phyloP scores from a whole-genome alignment of 2,113 vertebrate species.

The Toxotes chatareus region DNA sequence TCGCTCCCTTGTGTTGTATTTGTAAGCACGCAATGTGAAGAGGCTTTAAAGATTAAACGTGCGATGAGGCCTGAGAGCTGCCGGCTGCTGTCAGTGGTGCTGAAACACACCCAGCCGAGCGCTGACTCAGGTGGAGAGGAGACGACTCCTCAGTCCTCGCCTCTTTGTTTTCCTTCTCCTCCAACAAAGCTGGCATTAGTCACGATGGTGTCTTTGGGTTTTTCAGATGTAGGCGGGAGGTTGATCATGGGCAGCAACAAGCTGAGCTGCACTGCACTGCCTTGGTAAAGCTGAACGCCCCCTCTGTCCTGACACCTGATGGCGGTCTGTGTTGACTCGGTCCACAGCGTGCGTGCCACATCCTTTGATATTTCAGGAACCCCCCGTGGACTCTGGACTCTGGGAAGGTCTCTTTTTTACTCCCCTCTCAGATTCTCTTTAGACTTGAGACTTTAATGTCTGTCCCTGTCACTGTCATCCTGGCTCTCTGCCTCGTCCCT shows the following conservation, averaged over 20 bases:
- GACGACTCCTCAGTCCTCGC: background rate
- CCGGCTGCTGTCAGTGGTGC: slow-evolving; percentile 58
- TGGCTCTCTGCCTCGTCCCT: background rate
- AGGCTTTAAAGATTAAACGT: slow-evolving; percentile 9
- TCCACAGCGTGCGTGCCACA: background rate
- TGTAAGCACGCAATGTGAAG: background rate
- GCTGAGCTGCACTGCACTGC: background rate
- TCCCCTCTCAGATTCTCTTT: slow-evolving; percentile 40
- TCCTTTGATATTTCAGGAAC: background rate
- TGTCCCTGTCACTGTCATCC: background rate
- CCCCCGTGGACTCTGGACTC: background rate
- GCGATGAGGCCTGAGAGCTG: background rate
- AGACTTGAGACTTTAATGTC: slow-evolving; percentile 29
- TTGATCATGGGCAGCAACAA: background rate
- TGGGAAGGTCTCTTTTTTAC: background rate
- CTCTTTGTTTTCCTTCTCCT: slow-evolving; percentile 1
- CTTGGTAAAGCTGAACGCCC: background rate
- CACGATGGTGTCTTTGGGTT: slow-evolving; percentile 8
- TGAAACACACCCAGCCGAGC: slow-evolving; percentile 39
- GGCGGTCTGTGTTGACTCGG: background rate
- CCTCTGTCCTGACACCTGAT: background rate
- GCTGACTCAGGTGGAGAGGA: background rate
- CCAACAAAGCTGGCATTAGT: slow-evolving; percentile 4
- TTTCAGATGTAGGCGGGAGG: slow-evolving; percentile 31
- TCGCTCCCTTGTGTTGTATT: background rate